Evolutionary conservation across 2,797 vertebrate species (phyloP).

Genomic region (Vireo griseus): DNA sequence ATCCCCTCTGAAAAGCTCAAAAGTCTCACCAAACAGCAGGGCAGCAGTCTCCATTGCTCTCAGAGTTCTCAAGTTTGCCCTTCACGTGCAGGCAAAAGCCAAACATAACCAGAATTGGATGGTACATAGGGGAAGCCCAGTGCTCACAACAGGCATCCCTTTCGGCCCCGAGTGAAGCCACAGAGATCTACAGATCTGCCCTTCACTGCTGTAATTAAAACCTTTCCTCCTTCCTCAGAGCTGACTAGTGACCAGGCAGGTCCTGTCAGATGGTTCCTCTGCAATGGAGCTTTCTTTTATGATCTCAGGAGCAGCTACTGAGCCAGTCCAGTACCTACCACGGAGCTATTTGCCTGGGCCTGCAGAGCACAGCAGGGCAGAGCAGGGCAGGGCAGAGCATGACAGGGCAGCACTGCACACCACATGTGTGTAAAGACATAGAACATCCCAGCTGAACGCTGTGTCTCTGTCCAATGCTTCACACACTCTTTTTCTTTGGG

Average conservation of each 20-base stretch:
- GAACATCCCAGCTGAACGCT: neutral
- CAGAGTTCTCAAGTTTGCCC: neutral
- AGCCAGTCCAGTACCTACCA: neutral
- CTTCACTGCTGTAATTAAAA: neutral
- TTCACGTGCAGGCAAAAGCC: neutral
- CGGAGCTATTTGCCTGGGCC: neutral
- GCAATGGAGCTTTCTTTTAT: neutral
- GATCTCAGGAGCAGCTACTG: neutral
- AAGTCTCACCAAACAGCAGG: neutral
- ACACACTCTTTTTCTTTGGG: neutral
- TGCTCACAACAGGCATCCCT: neutral
- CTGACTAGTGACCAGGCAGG: neutral
- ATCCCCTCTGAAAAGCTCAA: neutral
- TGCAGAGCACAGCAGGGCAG: neutral
- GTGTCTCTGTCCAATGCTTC: neutral
- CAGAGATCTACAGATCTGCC: neutral
- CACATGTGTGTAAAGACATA: neutral
- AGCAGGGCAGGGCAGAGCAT: neutral
- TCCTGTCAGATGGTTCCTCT: neutral
- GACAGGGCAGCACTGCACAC: neutral
- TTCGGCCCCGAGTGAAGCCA: rapidly evolving
- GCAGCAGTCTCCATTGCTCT: neutral
- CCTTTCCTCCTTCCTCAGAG: neutral
- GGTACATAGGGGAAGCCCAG: rapidly evolving
- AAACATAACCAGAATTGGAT: neutral